phyloP scores from a whole-genome alignment of 1,140 invertebrate genomes.

The Leptestheria dahalacensis region DNA sequence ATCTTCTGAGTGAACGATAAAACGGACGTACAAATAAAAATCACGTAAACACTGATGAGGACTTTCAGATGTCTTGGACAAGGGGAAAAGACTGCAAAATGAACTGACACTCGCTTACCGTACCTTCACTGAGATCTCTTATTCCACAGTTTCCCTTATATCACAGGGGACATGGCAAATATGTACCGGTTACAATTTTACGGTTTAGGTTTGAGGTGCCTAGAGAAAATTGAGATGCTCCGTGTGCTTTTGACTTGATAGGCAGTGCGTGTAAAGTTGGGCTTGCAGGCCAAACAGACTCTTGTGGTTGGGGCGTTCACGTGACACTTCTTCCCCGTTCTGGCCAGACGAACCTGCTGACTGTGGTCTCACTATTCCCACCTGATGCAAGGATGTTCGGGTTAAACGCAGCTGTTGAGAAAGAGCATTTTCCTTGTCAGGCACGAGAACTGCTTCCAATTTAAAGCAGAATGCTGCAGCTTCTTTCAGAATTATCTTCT shows the following conservation, averaged over 20 bases:
- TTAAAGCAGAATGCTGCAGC: background rate
- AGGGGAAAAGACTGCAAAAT: no score
- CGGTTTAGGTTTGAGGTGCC: background rate
- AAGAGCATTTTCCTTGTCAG: background rate
- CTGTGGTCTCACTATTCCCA: no score
- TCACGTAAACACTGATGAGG: no score
- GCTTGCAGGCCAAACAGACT: background rate
- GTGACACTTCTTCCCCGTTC: background rate
- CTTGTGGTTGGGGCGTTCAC: background rate
- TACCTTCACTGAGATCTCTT: no score
- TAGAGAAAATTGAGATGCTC: background rate
- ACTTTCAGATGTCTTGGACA: no score
- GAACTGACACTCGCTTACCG: no score
- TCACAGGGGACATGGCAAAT: no score
- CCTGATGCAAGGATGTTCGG: background rate
- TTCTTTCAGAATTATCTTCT: background rate
- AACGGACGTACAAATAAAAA: no score
- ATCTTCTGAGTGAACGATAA: no score
- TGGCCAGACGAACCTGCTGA: no score
- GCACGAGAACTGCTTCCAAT: background rate
- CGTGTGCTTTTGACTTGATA: background rate
- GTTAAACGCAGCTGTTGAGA: background rate
- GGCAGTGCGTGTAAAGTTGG: background rate
- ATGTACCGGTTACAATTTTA: no score
- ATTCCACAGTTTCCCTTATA: no score